Conservation (phyloP, 2,797 vertebrate species). For the Urocyon cinereoargenteus region DNA sequence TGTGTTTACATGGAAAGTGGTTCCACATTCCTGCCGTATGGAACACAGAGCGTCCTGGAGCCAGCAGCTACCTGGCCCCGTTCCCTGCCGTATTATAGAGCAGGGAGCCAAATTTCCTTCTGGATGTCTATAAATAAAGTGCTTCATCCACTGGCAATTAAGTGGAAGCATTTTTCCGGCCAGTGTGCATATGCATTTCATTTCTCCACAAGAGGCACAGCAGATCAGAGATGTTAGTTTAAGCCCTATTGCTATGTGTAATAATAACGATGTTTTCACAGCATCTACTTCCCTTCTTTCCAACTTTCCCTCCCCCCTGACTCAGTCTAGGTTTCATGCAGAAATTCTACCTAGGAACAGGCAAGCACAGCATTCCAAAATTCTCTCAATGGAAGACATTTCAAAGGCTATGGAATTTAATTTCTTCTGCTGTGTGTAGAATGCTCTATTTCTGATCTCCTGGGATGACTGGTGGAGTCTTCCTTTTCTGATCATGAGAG, state of each 20-base stretch:
- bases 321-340: slow-evolving; percentile 16
- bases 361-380: neutral
- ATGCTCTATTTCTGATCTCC: neutral
- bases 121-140: slow-evolving; percentile 87
- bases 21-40: slow-evolving; percentile 80
- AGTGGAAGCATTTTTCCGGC: slow-evolving; percentile 83
- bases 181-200: slow-evolving; percentile 75
- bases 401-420: neutral
- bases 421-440: neutral
- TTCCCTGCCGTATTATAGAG: slow-evolving; percentile 84
- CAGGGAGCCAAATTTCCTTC: slow-evolving; percentile 85
- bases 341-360: slow-evolving; percentile 44
- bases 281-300: neutral
- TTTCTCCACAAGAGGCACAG: slow-evolving; percentile 77
- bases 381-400: slow-evolving; percentile 61
- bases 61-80: slow-evolving; percentile 82
- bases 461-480: neutral
- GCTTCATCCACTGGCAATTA: slow-evolving; percentile 84
- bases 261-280: slow-evolving; percentile 60
- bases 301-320: neutral
- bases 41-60: slow-evolving; percentile 80
- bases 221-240: slow-evolving; percentile 76
- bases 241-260: slow-evolving; percentile 76
- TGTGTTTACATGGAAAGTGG: slow-evolving; percentile 77
- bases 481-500: neutral